Evolutionary conservation across 2,888 invertebrate genomes (phyloP).

Genomic region (Mayetiola destructor): DNA sequence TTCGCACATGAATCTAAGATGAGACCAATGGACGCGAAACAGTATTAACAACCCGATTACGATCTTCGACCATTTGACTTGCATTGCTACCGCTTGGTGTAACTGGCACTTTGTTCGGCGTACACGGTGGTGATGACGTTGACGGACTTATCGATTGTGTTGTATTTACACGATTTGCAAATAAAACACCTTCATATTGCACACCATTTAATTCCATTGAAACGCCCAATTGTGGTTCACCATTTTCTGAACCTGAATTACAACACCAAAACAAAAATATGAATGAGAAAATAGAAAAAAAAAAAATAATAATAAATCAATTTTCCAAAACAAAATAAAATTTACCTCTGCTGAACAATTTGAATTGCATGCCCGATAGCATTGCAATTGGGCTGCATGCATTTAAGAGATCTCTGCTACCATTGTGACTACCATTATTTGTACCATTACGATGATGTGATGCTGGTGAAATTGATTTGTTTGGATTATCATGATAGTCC

Average conservation of each 20-base stretch:
- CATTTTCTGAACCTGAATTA: slow-evolving; percentile 40
- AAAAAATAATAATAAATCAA: neutral
- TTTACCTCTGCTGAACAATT: slow-evolving; percentile 75
- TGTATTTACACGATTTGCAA: slow-evolving; percentile 38
- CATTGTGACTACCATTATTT: slow-evolving; percentile 17
- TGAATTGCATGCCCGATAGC: slow-evolving; percentile 42
- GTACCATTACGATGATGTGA: slow-evolving; percentile 15
- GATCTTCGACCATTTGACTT: slow-evolving; percentile 17
- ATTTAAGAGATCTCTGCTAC: slow-evolving; percentile 22
- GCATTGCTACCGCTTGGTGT: neutral
- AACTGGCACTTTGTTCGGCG: slow-evolving; percentile 11
- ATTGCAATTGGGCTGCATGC: slow-evolving; percentile 12
- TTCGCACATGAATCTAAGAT: too few relatives aligned
- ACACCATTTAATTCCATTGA: slow-evolving; percentile 94
- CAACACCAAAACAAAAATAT: slow-evolving; percentile 50
- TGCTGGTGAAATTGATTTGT: slow-evolving; percentile 4
- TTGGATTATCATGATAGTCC: slow-evolving; percentile 16
- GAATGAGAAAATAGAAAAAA: slow-evolving; percentile 13
- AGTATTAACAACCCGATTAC: slow-evolving; percentile 13
- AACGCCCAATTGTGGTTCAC: slow-evolving; percentile 79
- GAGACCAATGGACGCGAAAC: slow-evolving; percentile 18
- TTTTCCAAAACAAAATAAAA: slow-evolving; percentile 17
- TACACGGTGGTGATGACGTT: slow-evolving; percentile 15
- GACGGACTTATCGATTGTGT: slow-evolving; percentile 31
- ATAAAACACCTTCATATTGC: slow-evolving; percentile 88